Evolutionary conservation across 2,797 vertebrate species (phyloP), one percentile per base, ranked within the genome.

Genomic region (Siniperca scherzeri): DNA sequence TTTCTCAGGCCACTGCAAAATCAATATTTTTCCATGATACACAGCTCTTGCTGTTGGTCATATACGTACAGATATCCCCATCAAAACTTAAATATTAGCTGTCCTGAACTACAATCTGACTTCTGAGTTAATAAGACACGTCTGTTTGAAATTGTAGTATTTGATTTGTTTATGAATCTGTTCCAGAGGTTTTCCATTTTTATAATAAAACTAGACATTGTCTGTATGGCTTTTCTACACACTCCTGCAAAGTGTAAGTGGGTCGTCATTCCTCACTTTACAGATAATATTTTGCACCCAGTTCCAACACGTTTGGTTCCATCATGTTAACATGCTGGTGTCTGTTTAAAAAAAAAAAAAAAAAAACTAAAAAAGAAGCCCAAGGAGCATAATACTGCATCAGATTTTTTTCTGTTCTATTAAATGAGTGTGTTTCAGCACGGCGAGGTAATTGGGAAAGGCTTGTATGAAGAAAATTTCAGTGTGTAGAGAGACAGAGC

Each of bases 11-110:
- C 86, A 72, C 82, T 81, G 81, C 65, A 88, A 86, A 92, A 90
- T 92, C 93, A 88, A 92, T 93, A 92, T 87, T 88, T 91, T 70
- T 77, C 89, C 78, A 84, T 87, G 87, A 91, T 89, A 77, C 84
- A 80, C 79, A 50, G 83, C 88, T 83, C 82, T 79, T 7, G 55
- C 69, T 82, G 74, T 77, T 74, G 57, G 74, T 77, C 19, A 13
- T 71, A 85, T 70, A 53, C 33, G n/a, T 44, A 55, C 77, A 84
- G 46, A 92, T 36, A 81, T 61, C 70, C 74, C 70, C 59, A 82
- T 89, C 79, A 84, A 84, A 92, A 90, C 72, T 69, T 87, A 87
- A 89, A 93, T 87, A 88, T 92, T 36, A 75, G 30, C 46, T 44
- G 38, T 79, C 68, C 74, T 7, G 65, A 46, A 38, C 59, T n/a